Base-by-base conservation (phyloP, 2,888 invertebrate species). In the Tyria jacobaeae region DNA sequence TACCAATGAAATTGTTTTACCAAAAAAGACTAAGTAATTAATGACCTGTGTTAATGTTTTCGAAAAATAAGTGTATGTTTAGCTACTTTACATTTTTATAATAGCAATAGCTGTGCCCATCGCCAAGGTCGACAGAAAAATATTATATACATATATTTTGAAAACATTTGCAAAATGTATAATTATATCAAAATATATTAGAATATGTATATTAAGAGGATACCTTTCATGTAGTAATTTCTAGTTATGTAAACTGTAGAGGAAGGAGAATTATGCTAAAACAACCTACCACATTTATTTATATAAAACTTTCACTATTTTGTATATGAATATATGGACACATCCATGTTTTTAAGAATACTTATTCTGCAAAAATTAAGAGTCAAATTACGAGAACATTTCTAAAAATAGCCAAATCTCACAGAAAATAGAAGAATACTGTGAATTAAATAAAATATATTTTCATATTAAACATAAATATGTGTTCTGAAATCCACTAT, bases 261-360 rank as follows among this genome's bases (percentile, higher is more conserved):
- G 12, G 21, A 44, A 44, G 12, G 21, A 21, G 17, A 44, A 21
- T 21, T 17, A 12, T 17, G 21, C 21, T 21, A 21, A 44, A 10
- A 44, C 10, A 17, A 41, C 21, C 21, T 41, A 41, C 21, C 21
- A 12, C 10, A 21, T 21, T 12, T 21, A 4, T 21, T 44, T 0
- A 12, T 44, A 44, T 12, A 44, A 21, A 44, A 12, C 44, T 44
- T 44, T 44, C 44, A 44, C 44, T 44, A 44, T 44, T 44, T 21
- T 44, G 44, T 44, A 21, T 12, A 44, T 21, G 12, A 21, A 44
- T 21, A 21, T 21, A 7, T 12, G 3, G 21, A 6, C 10, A 7
- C 7, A 31, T 6, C 27, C 27, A 31, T 31, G 7, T 0, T 6
- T 31, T 31, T 31, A 31, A 31, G 7, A 31, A 31, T 2, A 31